Percentiles rank a stretch among this genome's conserved stretches.
Evolutionary conservation across 2,113 vertebrate genomes (phyloP).

Genomic region (Macrotis lagotis): DNA sequence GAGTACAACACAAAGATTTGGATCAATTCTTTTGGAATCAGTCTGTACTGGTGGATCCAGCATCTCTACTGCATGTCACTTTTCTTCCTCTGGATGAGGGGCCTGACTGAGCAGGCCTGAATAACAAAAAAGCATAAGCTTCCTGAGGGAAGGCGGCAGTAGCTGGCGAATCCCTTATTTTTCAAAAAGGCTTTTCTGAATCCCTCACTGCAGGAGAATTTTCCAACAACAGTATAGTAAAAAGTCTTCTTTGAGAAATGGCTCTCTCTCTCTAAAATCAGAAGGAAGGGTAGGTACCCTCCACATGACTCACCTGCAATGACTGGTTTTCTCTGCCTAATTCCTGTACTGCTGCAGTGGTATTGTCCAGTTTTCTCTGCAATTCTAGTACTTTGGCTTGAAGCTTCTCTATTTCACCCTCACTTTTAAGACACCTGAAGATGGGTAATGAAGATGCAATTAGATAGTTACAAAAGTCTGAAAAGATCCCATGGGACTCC

Average conservation of each 20-base stretch:
- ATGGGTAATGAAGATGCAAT: constrained; percentile 31
- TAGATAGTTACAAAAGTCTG: constrained; percentile 29
- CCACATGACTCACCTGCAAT: constrained; percentile 88
- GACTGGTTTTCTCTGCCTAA: constrained; percentile 98
- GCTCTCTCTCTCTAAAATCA: not conserved
- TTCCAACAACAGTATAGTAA: not conserved
- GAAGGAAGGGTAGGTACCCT: not conserved
- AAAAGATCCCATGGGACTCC: constrained; percentile 14
- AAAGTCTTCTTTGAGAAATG: not conserved
- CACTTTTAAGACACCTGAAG: constrained; percentile 95
- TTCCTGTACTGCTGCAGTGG: constrained; percentile 97
- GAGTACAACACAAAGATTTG: not conserved
- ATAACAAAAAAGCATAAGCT: not conserved
- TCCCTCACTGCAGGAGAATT: not conserved
- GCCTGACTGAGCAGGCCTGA: not conserved
- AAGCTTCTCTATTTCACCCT: constrained; percentile 98
- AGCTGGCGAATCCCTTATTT: not conserved
- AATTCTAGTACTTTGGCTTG: constrained; percentile 94
- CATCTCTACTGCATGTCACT: not conserved
- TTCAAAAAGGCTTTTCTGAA: not conserved
- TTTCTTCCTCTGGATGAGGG: not conserved
- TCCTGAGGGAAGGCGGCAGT: not conserved
- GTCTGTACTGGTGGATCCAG: not conserved
- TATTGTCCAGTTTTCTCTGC: constrained; percentile 96
- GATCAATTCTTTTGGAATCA: not conserved